Base-by-base conservation (phyloP, 2,888 invertebrate species). In the Chouioia cunea region DNA sequence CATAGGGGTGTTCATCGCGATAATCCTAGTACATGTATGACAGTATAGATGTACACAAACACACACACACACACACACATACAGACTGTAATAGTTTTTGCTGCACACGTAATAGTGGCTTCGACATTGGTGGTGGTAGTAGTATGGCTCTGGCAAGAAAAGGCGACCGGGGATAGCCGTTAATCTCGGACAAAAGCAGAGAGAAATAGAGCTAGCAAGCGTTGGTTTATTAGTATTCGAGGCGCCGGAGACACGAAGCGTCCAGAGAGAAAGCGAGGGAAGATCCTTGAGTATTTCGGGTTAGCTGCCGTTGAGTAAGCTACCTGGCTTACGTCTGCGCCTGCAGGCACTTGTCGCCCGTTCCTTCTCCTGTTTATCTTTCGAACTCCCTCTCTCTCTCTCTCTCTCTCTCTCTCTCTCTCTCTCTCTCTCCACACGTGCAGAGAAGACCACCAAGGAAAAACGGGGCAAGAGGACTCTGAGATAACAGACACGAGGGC, bases 211-310 rank as follows among this genome's bases (percentile, higher is more conserved):
- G 36, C 36, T 6, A 36, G 36, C 36, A 36, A 36, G 50, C 50
- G 23, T 2, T 50, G 57, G 57, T 65, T 65, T 65, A 65, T 65
- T 65, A 65, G 65, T 57, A 65, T 65, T 65, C 65, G 50, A 58
- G 65, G 58, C 57, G 36, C 36, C 36, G 36, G 36, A 36, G 36
- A 36, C 36, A 36, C 36, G 36, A 36, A 36, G 10, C 36, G 36
- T 36, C 36, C 36, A 36, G 36, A 36, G 36, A 36, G 36, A 36
- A 36, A 36, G 36, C 36, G 36, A 36, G 10, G 6, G 36, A 36
- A 36, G 36, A 36, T 36, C 36, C 36, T 36, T 36, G 36, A 36
- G 36, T 10, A 36, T 36, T 36, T 18, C 23, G 22, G 54, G 46
- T n/a, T 22, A n/a, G 15, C 36, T 20, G n/a, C 27, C 36, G 36